phyloP scores from a whole-genome alignment of 2,888 invertebrate genomes.

The Harpalus rubripes region DNA sequence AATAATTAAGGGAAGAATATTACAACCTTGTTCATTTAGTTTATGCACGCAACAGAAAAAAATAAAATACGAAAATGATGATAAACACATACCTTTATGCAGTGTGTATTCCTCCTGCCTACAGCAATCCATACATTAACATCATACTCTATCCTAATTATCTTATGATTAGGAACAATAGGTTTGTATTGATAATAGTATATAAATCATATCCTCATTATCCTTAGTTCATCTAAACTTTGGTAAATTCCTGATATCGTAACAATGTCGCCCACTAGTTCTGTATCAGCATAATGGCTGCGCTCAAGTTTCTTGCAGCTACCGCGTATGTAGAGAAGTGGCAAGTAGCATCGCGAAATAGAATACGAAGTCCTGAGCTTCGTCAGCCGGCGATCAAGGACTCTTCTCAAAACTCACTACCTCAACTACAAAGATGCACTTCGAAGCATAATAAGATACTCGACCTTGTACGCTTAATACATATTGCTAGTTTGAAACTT shows the following conservation, averaged over 20 bases:
- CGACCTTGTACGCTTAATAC: neutral
- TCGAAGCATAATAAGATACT: neutral
- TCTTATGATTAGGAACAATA: conserved; percentile 1
- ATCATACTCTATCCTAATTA: neutral
- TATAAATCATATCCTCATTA: neutral
- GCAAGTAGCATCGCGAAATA: neutral
- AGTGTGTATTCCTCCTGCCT: too few species aligned
- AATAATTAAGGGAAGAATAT: too few species aligned
- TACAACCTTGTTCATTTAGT: too few species aligned
- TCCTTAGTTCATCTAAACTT: neutral
- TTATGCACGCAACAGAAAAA: too few species aligned
- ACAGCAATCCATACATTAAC: too few species aligned
- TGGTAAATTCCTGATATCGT: neutral
- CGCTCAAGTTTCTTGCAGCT: neutral
- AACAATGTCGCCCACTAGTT: neutral
- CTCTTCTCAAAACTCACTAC: neutral
- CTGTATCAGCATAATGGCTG: neutral
- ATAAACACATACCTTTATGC: too few species aligned
- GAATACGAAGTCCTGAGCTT: neutral
- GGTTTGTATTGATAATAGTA: neutral
- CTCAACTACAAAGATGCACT: neutral
- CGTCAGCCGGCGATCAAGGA: conserved; percentile 31
- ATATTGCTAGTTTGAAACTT: neutral
- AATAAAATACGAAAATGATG: too few species aligned
- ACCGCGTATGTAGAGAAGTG: neutral